These are phyloP conservation scores for Drosophila watanabei DNA, from an alignment of 1,140 invertebrate species.

Conservation along the genomic window DNA sequence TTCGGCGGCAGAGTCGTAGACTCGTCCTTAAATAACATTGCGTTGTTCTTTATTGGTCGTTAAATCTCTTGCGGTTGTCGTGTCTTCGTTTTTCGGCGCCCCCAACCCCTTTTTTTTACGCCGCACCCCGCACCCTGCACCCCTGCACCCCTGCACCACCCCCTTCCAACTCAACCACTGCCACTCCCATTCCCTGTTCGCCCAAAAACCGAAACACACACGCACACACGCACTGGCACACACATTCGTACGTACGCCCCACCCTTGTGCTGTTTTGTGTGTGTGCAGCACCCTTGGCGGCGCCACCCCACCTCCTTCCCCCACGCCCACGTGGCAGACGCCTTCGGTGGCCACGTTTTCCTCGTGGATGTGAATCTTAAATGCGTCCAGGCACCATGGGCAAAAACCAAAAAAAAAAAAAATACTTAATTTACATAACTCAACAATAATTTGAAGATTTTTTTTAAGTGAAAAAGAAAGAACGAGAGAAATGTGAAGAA, in stretches of 20 bases:
- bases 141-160: no score
- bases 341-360: constrained; percentile 42
- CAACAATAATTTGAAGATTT: not conserved
- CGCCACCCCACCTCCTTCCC: not conserved
- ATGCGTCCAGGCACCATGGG: constrained; percentile 29
- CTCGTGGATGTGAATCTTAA: constrained; percentile 42
- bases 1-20: constrained; percentile 50
- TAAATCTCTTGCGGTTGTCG: constrained; percentile 83
- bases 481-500: not conserved
- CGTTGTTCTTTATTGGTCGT: constrained; percentile 83
- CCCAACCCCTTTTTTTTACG: constrained; percentile 18
- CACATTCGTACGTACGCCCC: constrained; percentile 4
- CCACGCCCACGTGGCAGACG: constrained; percentile 6
- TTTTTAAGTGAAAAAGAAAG: not conserved
- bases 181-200: constrained; percentile 24
- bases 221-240: not conserved
- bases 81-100: constrained; percentile 60
- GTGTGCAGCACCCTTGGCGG: constrained; percentile 1
- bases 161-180: not conserved
- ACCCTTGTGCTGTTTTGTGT: constrained; percentile 45
- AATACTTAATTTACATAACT: not conserved
- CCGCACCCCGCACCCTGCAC: no score
- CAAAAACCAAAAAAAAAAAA: not conserved
- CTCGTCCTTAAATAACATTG: constrained; percentile 80
- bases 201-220: constrained; percentile 3